Evolutionary conservation across 2,113 vertebrate species (phyloP), one percentile per base, ranked within the genome.

Genomic region (Geococcyx californianus): DNA sequence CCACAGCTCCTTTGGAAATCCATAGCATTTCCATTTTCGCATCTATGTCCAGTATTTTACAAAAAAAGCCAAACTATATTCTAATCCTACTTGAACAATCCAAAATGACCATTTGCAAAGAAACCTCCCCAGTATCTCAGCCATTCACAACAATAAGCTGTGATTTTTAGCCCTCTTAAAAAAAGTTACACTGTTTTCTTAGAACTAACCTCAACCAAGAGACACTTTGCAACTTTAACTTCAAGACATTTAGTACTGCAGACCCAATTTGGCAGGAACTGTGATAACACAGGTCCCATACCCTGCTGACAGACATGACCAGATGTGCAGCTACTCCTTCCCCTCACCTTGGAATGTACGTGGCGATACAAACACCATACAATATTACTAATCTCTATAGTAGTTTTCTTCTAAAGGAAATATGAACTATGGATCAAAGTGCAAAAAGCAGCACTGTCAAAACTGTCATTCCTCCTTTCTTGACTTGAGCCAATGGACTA

Each of bases 291-390:
- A 11, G n/a, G 69, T 33, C 34, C 33, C 18, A 4, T 26, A 5
- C 14, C 51, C 44, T 66, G 29, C 68, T 42, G 52, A 26, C 31
- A 76, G 34, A 40, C 11, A 19, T 4, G 10, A 29, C 33, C 75
- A 68, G 25, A 45, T 26, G 45, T 33, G 25, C 59, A 52, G 16
- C 33, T 52, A 21, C 31, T 42, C 28, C 36, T 34, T 87, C 21
- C 38, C 36, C 38, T 34, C 24, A 34, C 14, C 42, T 17, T 21
- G 38, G 25, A 28, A 74, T 2, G 24, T 12, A 60, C 31, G 24
- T 1, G 31, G n/a, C 2, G 5, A 67, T 14, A 45, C 1, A 2
- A 66, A 34, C 63, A 28, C 36, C 47, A 38, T 4, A 25, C 17
- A 33, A 3, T 3, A 38, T 11, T 10, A 55, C 31, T 16, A 62